phyloP scores from a whole-genome alignment of 1,140 invertebrate species.

The Drosophila bifasciata region DNA sequence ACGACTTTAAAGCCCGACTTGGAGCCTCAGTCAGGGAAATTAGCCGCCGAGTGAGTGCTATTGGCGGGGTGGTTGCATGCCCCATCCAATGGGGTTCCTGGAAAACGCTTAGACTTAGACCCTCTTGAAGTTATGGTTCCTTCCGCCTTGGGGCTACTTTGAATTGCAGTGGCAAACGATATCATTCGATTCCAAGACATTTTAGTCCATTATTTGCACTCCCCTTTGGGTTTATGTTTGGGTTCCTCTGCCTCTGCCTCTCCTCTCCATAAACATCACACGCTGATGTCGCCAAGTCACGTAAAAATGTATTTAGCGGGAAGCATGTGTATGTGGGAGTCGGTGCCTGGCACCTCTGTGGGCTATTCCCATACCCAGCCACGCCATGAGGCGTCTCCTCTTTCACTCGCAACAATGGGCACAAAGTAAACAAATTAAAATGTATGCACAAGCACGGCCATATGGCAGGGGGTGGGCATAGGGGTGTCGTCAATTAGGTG shows the following conservation, averaged over 20 bases:
- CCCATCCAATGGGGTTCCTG: no score
- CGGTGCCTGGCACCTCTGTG: slow-evolving; percentile 44
- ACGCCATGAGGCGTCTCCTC: slow-evolving; percentile 1
- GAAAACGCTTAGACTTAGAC: no score
- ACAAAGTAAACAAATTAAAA: slow-evolving; percentile 79
- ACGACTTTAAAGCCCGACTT: slow-evolving; percentile 18
- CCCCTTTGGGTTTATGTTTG: not conserved
- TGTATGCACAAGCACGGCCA: slow-evolving; percentile 64
- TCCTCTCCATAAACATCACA: slow-evolving; percentile 49
- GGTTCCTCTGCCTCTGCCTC: not conserved
- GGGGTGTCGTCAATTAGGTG: slow-evolving; percentile 59
- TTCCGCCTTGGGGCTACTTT: not conserved
- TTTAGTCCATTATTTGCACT: slow-evolving; percentile 9
- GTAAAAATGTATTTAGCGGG: slow-evolving; percentile 74
- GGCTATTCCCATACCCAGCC: not conserved
- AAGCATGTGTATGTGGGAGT: slow-evolving; percentile 23
- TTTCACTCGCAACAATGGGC: slow-evolving; percentile 59
- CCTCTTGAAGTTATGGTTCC: slow-evolving; percentile 8
- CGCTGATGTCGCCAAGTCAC: slow-evolving; percentile 74
- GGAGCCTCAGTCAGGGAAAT: slow-evolving; percentile 39
- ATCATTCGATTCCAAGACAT: slow-evolving; percentile 27
- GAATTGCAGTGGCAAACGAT: not conserved
- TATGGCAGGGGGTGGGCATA: not conserved
- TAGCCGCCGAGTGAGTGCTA: slow-evolving; percentile 25
- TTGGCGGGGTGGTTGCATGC: no score